Base-by-base conservation (phyloP, 2,888 invertebrate species). In the Brachyptera putata region DNA sequence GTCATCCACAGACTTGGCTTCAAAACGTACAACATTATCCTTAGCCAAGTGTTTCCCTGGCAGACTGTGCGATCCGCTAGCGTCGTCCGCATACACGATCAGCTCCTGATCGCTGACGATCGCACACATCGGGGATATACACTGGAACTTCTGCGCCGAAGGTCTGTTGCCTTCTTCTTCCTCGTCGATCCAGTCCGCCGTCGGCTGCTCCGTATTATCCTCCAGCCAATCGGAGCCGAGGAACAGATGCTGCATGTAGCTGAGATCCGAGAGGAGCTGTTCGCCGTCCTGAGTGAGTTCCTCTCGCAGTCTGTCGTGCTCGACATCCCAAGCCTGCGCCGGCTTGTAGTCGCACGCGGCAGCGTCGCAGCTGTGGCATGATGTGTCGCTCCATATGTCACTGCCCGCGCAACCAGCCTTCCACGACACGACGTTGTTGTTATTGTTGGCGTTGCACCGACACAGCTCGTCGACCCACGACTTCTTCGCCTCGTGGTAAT, bases 231-330 rank as follows among this genome's bases (percentile, higher is more conserved):
- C 62, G 1, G 57, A 58, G 21, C 61, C 74, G 69, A 77, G 75
- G 72, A 79, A 79, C 64, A 73, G 73, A 67, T 77, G 76, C 70
- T 80, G 81, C 69, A 81, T 76, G 67, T 77, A 79, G 71, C 80
- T 78, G 66, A 84, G 76, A 70, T 83, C 83, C 34, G 79, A 77
- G 68, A 84, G 74, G 70, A 84, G 73, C 74, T 83, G 81, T 71
- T 83, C 84, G 71, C 83, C 83, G 69, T 84, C 84, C 69, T 80
- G 79, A 65, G 76, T 74, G 66, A 79, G 72, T 70, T 82, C 83
- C 67, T 80, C 80, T 36, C 76, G 71, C 43, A 77, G 72, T 24
- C 30, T 5, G 11, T 30, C 30, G 30, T 30, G n/a, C n/a, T n/a
- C n/a, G n/a, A n/a, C n/a, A n/a, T n/a, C n/a, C n/a, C n/a, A n/a